Evolutionary conservation across 1,140 invertebrate genomes (phyloP), one percentile per base, ranked within the genome.

Genomic region (Drosophila bocqueti): DNA sequence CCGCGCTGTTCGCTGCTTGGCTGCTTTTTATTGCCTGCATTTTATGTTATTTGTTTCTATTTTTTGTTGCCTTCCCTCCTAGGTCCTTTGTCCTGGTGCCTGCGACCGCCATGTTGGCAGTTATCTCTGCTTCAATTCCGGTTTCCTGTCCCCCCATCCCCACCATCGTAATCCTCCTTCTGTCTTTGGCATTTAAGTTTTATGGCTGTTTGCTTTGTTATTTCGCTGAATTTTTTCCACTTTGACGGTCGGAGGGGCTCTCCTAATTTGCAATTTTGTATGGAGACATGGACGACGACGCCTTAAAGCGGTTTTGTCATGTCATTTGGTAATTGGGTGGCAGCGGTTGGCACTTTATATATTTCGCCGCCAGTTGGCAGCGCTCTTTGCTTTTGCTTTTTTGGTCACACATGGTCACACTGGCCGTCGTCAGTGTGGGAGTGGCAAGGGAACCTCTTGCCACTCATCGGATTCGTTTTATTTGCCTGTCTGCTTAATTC

Each of bases 261-360:
- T 80, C 79, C 91, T 92, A 92, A 92, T 92, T 92, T 92, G 91
- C 91, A 92, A 92, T 92, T 92, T 91, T 83, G 80, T 89, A 79
- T 85, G 83, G 78, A 66, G 80, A 83, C 59, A 66, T 46, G 38
- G 61, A 65, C 63, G 54, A 57, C 57, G 85, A 86, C 82, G 91
- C 91, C 91, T 92, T 85, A 75, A 69, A 92, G 91, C 91, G 91
- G 91, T 92, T 92, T 92, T 92, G 87, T 92, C 91, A 92, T 92
- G 84, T 92, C 91, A 87, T 92, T 92, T 91, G 83, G 84, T 89
- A 92, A 92, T 92, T 92, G 91, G 83, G 91, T 92, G 91, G 91
- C 91, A 92, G 91, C 85, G 91, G 91, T 92, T 92, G 91, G 83
- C 91, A 92, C 91, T 92, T 92, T 91, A 91, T 91, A 91, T 86